Conservation (phyloP, 1,140 invertebrate species). For the Lithobius niger region DNA sequence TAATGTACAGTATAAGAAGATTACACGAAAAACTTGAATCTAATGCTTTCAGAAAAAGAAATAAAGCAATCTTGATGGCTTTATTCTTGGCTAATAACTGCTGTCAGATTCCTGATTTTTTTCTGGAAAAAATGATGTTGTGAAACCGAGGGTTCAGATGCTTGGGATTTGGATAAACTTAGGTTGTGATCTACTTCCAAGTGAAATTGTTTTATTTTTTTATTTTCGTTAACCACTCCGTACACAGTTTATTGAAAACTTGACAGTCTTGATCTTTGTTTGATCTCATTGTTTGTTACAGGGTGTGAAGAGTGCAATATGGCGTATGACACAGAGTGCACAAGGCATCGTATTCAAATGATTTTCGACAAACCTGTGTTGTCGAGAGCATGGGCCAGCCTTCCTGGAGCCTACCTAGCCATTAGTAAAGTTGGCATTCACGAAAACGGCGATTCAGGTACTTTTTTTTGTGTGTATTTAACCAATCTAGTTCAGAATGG, state of each 20-base stretch:
- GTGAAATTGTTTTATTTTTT: background rate
- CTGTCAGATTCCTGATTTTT: too few relatives aligned
- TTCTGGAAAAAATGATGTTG: too few relatives aligned
- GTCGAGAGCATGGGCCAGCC: conserved; percentile 53
- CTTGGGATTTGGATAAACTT: too few relatives aligned
- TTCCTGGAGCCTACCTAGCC: conserved; percentile 49
- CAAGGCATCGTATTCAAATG: conserved; percentile 39
- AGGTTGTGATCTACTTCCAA: background rate
- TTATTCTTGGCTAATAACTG: too few relatives aligned
- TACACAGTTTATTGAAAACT: too few relatives aligned
- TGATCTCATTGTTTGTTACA: conserved; percentile 7
- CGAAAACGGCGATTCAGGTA: conserved; percentile 14
- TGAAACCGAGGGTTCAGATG: too few relatives aligned
- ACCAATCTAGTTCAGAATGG: too few relatives aligned
- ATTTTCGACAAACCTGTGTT: conserved; percentile 58
- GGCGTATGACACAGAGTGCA: conserved; percentile 37
- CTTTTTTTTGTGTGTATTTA: conserved; percentile 3
- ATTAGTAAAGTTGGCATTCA: conserved; percentile 34
- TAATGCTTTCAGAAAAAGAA: too few relatives aligned
- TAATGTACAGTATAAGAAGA: too few relatives aligned
- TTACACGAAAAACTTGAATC: too few relatives aligned
- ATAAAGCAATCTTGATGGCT: too few relatives aligned
- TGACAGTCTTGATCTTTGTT: too few relatives aligned
- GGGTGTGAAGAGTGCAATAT: conserved; percentile 40
- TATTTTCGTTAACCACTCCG: background rate